Conservation (phyloP, 1,140 invertebrate genomes). For the Macrobrachium rosenbergii region DNA sequence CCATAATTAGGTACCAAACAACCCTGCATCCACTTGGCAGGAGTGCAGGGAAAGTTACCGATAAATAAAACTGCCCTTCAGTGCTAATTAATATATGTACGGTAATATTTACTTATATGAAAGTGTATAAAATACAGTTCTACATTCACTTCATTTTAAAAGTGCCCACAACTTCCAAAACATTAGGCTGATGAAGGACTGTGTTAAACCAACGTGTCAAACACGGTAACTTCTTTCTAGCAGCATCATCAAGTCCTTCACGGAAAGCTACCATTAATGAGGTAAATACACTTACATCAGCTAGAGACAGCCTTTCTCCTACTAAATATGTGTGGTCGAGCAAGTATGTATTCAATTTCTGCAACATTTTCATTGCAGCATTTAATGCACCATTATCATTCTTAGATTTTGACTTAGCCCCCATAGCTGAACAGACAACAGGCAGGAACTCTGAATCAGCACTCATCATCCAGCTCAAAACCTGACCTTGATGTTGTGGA, state of each 20-base stretch:
- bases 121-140: too few species aligned
- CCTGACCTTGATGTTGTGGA: slow-evolving; percentile 67
- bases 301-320: slow-evolving; percentile 74
- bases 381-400: slow-evolving; percentile 73
- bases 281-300: slow-evolving; percentile 73
- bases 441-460: slow-evolving; percentile 71
- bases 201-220: slow-evolving; percentile 74
- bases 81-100: too few species aligned
- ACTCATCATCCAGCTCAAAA: slow-evolving; percentile 74
- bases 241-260: slow-evolving; percentile 66
- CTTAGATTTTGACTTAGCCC: slow-evolving; percentile 3
- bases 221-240: slow-evolving; percentile 50
- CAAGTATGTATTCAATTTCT: slow-evolving; percentile 71
- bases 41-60: too few species aligned
- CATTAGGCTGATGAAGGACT: slow-evolving; percentile 73
- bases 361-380: slow-evolving; percentile 71
- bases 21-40: too few species aligned
- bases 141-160: slow-evolving; percentile 17
- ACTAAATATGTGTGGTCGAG: slow-evolving; percentile 74
- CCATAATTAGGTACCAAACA: too few species aligned
- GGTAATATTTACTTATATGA: too few species aligned
- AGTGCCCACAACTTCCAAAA: slow-evolving; percentile 69
- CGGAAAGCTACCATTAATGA: slow-evolving; percentile 73
- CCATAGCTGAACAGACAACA: slow-evolving; percentile 46
- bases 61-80: too few species aligned